Percentiles rank a stretch among this genome's conserved stretches.
These are phyloP conservation scores for Osmerus eperlanus DNA, from an alignment of 2,113 vertebrate species.

Conservation along the genomic window DNA sequence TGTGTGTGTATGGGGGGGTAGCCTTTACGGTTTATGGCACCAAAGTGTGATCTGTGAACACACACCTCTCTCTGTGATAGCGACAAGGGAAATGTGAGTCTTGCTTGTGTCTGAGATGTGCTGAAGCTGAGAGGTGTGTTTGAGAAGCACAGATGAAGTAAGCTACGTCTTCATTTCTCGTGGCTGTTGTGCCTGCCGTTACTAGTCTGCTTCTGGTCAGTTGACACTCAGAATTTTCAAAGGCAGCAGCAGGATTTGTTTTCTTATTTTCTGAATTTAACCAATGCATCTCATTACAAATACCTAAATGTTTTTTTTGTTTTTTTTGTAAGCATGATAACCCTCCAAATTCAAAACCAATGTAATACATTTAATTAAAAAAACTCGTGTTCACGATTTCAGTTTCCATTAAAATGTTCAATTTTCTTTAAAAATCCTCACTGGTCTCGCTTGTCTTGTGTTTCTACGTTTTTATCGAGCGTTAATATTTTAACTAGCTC, in stretches of 20 bases:
- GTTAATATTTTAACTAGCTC: too few relatives aligned
- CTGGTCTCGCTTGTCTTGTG: conserved; percentile 17
- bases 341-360: conserved; percentile 64
- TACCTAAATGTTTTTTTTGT: conserved; percentile 47
- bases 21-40: conserved; percentile 15
- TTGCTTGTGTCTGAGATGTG: conserved; percentile 17
- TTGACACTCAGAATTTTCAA: background rate
- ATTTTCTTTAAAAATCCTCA: conserved; percentile 54
- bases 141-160: conserved; percentile 11
- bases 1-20: background rate
- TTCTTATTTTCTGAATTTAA: conserved; percentile 54
- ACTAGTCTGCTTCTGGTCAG: conserved; percentile 14
- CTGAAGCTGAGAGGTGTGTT: background rate
- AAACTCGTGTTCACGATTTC: conserved; percentile 66
- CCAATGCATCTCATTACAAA: conserved; percentile 56
- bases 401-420: conserved; percentile 74
- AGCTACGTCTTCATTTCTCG: conserved; percentile 29
- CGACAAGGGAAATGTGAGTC: conserved; percentile 24
- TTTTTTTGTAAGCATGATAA: conserved; percentile 62
- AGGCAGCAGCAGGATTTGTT: conserved; percentile 32
- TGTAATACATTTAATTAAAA: conserved; percentile 62
- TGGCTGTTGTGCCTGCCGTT: conserved; percentile 35
- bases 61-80: conserved; percentile 1
- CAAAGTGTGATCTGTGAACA: conserved; percentile 22
- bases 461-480: background rate